Evolutionary conservation across 2,797 vertebrate species (phyloP), one percentile per base, ranked within the genome.

Genomic region (Phrynocephalus vlangalii): DNA sequence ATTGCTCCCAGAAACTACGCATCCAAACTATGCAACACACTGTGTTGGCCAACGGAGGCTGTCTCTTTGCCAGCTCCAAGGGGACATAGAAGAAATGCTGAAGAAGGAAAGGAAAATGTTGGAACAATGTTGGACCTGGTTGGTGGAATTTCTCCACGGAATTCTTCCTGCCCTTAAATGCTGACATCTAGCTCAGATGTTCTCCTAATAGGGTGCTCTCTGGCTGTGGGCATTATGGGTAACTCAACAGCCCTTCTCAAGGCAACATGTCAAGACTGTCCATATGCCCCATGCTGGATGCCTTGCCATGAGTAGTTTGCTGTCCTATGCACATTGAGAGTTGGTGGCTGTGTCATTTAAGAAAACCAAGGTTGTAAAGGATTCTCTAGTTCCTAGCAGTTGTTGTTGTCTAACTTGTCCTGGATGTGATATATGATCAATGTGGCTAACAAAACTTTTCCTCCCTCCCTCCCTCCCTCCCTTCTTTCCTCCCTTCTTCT

Each of bases 391-490:
- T 60, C 16, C 24, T 9, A 11, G 60, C 9, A 30, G 48, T n/a
- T 3, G n/a, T 48, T 26, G 4, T 56, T 44, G 28, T 10, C 6
- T 2, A 5, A 2, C 11, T 9, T 38, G 2, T 38, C 15, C 30
- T 77, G 52, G 44, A 30, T 56, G 13, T 56, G 52, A 56, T 56
- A 11, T 13, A n/a, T 28, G 72, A 77, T 38, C 30, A 50, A 6
- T 3, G 11, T 44, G 1, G 44, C 79, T 84, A 77, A 87, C 86
- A 85, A 87, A 93, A 33, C 33, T 33, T 71, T 9, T 18, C 1
- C n/a, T 33, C 26, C 87, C 71, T 88, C 88, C 11, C 28, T 15
- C 84, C 22, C 86, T 33, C 83, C 48, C 83, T 3, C 60, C 60
- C 18, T 20, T 16, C 18, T 20, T 5, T 16, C 18, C 18, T 5